Conservation (phyloP, 2,888 invertebrate genomes). For the Euzophera pinguis region DNA sequence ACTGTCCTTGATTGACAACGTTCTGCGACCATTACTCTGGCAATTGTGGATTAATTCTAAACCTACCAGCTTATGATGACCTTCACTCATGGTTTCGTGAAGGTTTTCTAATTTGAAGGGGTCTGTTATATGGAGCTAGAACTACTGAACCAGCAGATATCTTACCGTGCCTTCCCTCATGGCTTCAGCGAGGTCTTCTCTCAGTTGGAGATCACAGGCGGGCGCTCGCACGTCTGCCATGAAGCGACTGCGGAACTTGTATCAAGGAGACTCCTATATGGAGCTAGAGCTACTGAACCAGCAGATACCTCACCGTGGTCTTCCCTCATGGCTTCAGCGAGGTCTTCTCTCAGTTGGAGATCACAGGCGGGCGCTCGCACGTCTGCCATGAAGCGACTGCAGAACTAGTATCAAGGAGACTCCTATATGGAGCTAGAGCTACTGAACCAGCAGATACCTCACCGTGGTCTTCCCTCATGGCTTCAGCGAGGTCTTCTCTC, state of each 20-base stretch:
- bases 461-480: conserved; percentile 90
- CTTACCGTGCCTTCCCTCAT: too few species aligned
- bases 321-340: conserved; percentile 98
- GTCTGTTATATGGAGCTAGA: conserved; percentile 96
- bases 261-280: conserved; percentile 94
- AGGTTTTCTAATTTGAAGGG: conserved; percentile 92
- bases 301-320: too few species aligned
- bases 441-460: conserved; percentile 44
- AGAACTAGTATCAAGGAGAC: conserved; percentile 89
- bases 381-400: conserved; percentile 78
- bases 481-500: conserved; percentile 94
- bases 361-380: conserved; percentile 79
- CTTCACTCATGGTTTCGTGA: conserved; percentile 97
- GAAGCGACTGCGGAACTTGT: conserved; percentile 85
- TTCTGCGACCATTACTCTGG: too few species aligned
- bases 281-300: too few species aligned
- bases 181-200: conserved; percentile 95
- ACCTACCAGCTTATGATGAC: too few species aligned
- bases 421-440: conserved; percentile 96
- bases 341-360: conserved; percentile 90
- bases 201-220: conserved; percentile 90
- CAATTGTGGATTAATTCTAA: too few species aligned
- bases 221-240: too few species aligned
- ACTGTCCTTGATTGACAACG: conserved; percentile 84
- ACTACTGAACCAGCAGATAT: too few species aligned